phyloP scores from a whole-genome alignment of 2,113 vertebrate species.

The Mastomys coucha region DNA sequence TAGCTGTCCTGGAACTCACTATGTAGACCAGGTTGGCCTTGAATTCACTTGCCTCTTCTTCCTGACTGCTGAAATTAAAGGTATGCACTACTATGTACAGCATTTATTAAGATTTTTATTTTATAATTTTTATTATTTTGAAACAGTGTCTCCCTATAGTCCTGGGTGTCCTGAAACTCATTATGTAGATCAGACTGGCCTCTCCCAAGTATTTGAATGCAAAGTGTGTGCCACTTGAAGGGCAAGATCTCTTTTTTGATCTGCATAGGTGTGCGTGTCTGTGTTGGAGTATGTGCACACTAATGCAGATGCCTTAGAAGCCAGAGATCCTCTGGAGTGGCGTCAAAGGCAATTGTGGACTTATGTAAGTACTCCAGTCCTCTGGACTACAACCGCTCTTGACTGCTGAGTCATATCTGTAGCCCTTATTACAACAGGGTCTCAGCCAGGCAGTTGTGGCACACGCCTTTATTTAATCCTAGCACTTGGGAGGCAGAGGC shows the following conservation, averaged over 20 bases:
- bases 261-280: not conserved
- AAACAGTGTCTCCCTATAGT: not conserved
- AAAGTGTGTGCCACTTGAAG: not conserved
- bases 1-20: too few relatives aligned
- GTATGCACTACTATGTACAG: too few relatives aligned
- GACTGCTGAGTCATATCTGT: not conserved
- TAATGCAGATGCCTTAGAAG: not conserved
- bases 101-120: not conserved
- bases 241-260: not conserved
- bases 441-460: not conserved
- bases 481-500: not conserved
- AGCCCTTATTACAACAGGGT: not conserved
- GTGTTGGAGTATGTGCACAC: not conserved
- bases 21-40: not conserved
- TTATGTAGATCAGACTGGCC: not conserved
- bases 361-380: not conserved
- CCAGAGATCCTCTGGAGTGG: not conserved
- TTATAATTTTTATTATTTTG: not conserved
- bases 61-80: not conserved
- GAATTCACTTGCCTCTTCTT: not conserved
- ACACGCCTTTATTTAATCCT: not conserved
- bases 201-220: not conserved
- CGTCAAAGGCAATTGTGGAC: not conserved
- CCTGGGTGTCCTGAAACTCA: not conserved
- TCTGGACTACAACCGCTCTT: not conserved